Conservation (phyloP, 2,113 vertebrate species). For the Gallinago media region DNA sequence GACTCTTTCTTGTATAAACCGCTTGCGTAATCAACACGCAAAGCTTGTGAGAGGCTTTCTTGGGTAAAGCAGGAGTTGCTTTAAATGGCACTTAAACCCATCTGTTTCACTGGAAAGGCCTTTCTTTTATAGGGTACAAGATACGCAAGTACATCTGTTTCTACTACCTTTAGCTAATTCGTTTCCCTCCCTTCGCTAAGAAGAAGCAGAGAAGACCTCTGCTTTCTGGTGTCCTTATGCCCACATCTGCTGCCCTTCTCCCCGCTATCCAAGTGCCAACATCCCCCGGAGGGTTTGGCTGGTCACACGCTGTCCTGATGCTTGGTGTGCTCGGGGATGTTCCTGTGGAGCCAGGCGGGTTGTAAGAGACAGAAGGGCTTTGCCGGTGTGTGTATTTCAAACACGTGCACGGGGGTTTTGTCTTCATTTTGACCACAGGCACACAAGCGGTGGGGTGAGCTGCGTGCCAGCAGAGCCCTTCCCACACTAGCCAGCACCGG, state of each 20-base stretch:
- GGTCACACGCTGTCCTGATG: fast-evolving
- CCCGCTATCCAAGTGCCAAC: neutral
- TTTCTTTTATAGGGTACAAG: conserved; percentile 1
- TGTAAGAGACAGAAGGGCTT: neutral
- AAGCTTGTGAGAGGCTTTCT: conserved; percentile 40
- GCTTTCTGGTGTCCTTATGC: neutral
- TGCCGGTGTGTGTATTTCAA: neutral
- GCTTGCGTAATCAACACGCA: conserved; percentile 40
- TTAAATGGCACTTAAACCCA: conserved; percentile 61
- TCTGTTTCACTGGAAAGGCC: conserved; percentile 47
- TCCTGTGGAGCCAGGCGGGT: neutral
- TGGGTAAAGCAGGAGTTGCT: conserved; percentile 27
- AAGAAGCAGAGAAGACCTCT: neutral
- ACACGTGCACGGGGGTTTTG: neutral
- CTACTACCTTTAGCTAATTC: neutral
- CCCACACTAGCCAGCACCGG: conserved; percentile 12
- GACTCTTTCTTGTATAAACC: conserved; percentile 1
- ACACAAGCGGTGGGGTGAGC: neutral
- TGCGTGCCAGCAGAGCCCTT: conserved; percentile 37
- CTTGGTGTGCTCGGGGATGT: neutral
- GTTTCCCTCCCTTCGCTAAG: neutral
- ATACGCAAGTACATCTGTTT: conserved; percentile 17
- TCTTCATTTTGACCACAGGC: conserved; percentile 14
- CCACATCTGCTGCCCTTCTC: neutral
- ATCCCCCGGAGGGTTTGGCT: neutral